Conservation (phyloP, 1,140 invertebrate species). For the Oscheius sp. region DNA sequence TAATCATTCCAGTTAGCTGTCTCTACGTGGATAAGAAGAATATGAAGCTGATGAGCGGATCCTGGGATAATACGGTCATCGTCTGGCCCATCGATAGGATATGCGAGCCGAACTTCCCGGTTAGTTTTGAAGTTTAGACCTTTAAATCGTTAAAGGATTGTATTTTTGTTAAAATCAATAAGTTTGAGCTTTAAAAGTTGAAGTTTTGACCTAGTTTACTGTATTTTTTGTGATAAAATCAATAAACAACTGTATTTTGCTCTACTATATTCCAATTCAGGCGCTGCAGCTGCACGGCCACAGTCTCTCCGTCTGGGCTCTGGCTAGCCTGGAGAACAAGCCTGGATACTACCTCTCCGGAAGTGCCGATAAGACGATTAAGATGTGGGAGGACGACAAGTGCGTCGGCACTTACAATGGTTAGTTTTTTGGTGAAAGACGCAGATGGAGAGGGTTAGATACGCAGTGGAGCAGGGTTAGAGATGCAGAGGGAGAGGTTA, state of each 20-base stretch:
- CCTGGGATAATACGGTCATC: constrained; percentile 50
- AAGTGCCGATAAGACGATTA: constrained; percentile 85
- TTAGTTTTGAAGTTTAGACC: constrained; percentile 12
- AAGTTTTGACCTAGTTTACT: background rate
- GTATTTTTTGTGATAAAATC: background rate
- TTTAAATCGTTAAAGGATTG: background rate
- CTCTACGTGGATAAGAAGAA: constrained; percentile 29
- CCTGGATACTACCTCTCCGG: constrained; percentile 59
- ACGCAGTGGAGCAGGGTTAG: too few relatives aligned
- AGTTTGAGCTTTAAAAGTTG: background rate
- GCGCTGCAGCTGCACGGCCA: constrained; percentile 67
- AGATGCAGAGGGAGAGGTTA: too few relatives aligned
- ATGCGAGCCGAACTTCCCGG: constrained; percentile 6
- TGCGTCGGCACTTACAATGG: constrained; percentile 59
- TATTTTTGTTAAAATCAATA: background rate
- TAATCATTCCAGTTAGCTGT: constrained; percentile 42
- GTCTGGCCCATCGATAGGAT: constrained; percentile 48
- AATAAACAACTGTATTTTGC: too few relatives aligned
- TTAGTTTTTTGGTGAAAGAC: too few relatives aligned
- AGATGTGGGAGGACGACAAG: constrained; percentile 72
- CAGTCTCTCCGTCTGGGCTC: constrained; percentile 80
- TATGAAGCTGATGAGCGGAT: constrained; percentile 32
- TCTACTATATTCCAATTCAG: too few relatives aligned
- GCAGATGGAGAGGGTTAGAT: too few relatives aligned
- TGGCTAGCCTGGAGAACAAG: constrained; percentile 70